Conservation (phyloP, 1,140 invertebrate genomes). For the Musca vetustissima region DNA sequence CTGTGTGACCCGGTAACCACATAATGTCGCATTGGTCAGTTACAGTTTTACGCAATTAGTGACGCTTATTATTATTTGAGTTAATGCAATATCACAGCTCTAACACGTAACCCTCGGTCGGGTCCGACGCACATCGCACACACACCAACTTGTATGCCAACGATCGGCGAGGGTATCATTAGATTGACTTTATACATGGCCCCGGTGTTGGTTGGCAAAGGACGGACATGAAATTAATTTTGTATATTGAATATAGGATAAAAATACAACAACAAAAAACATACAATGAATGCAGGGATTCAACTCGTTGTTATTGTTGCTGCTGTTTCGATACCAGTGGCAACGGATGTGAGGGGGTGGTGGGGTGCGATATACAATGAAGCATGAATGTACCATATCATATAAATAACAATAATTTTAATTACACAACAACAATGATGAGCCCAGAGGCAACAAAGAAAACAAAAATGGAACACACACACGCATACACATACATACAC, state of each 20-base stretch:
- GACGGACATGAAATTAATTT: conserved; percentile 16
- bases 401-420: conserved; percentile 22
- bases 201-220: neutral
- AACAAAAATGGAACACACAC: too few species aligned
- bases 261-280: too few species aligned
- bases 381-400: neutral
- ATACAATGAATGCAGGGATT: neutral
- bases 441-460: neutral
- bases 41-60: conserved; percentile 19
- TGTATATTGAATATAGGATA: conserved; percentile 4
- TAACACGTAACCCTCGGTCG: neutral
- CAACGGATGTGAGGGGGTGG: neutral
- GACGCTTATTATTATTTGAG: conserved; percentile 12
- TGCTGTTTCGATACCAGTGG: neutral
- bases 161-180: too few species aligned
- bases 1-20: neutral
- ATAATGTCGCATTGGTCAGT: conserved; percentile 23
- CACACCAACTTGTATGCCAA: neutral
- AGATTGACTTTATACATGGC: too few species aligned
- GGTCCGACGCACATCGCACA: neutral
- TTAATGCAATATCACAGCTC: conserved; percentile 6
- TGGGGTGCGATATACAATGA: neutral
- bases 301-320: neutral
- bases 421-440: conserved; percentile 9
- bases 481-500: too few species aligned